phyloP scores from a whole-genome alignment of 2,888 invertebrate species.

The Meteorus cinctellus region DNA sequence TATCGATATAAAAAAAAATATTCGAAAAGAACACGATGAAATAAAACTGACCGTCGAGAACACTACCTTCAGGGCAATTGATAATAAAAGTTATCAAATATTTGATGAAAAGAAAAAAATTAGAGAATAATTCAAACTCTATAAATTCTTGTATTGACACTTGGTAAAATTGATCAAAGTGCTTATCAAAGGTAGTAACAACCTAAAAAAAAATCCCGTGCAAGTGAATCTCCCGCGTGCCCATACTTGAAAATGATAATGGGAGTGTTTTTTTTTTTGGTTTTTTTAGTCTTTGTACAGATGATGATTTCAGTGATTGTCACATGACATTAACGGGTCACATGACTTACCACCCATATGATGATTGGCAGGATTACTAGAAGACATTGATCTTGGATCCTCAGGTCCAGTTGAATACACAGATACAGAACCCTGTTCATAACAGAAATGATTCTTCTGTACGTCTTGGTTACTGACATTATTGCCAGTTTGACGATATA shows the following conservation, averaged over 20 bases:
- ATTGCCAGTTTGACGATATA: slow-evolving; percentile 73
- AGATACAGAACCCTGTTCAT: slow-evolving; percentile 76
- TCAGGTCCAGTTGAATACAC: slow-evolving; percentile 71
- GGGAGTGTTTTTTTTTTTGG: slow-evolving; percentile 1
- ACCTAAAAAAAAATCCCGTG: slow-evolving; percentile 22
- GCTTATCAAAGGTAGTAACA: slow-evolving; percentile 38
- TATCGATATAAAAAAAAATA: too few relatives aligned
- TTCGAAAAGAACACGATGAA: too few relatives aligned
- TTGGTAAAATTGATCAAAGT: slow-evolving; percentile 41
- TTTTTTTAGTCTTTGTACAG: slow-evolving; percentile 44
- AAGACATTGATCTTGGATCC: slow-evolving; percentile 69
- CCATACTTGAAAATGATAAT: slow-evolving; percentile 30
- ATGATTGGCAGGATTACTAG: slow-evolving; percentile 72
- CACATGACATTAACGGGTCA: slow-evolving; percentile 73
- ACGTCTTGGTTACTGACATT: slow-evolving; percentile 74
- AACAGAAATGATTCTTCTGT: slow-evolving; percentile 77
- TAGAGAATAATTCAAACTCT: not conserved
- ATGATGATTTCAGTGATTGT: slow-evolving; percentile 69
- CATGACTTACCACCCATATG: slow-evolving; percentile 74
- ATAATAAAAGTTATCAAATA: too few relatives aligned
- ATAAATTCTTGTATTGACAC: not conserved
- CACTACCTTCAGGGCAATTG: too few relatives aligned
- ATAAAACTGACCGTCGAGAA: too few relatives aligned
- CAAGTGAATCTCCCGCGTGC: slow-evolving; percentile 15
- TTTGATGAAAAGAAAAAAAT: too few relatives aligned